Evolutionary conservation across 1,140 invertebrate genomes (phyloP).

Genomic region (Drosophila ogumai): DNA sequence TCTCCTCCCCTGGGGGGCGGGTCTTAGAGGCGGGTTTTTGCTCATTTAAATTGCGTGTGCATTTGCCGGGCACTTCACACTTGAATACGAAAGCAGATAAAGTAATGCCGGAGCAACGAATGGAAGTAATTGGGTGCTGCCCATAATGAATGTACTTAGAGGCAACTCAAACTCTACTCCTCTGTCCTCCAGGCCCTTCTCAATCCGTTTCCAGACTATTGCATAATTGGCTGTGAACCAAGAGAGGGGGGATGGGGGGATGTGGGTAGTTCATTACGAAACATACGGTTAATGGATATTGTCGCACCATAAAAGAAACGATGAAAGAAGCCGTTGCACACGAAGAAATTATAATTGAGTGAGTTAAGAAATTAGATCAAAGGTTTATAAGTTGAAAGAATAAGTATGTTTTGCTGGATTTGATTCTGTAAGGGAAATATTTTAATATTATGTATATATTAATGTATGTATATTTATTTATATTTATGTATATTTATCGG

Average conservation of each 20-base stretch:
- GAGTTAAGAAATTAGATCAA: neutral
- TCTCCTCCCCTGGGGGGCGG: constrained; percentile 18
- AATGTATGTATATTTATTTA: too few species aligned
- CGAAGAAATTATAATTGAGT: neutral
- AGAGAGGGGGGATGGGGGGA: neutral
- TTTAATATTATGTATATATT: neutral
- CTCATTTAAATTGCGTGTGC: constrained; percentile 83
- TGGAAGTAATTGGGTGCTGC: constrained; percentile 78
- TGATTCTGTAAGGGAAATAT: too few species aligned
- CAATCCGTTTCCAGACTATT: constrained; percentile 41
- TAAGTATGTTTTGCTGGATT: too few species aligned
- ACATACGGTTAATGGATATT: constrained; percentile 41
- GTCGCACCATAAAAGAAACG: constrained; percentile 26
- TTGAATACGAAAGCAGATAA: constrained; percentile 82
- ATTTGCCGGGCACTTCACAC: constrained; percentile 79
- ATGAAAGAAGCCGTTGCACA: neutral
- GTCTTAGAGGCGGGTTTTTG: constrained; percentile 34
- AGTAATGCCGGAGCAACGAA: constrained; percentile 71
- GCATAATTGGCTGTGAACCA: constrained; percentile 45
- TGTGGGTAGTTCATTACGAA: constrained; percentile 32
- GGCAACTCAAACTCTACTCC: constrained; percentile 15
- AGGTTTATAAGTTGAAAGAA: too few species aligned
- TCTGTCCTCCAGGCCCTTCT: constrained; percentile 6
- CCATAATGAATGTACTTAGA: constrained; percentile 62
- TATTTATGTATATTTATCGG: too few species aligned